These are phyloP conservation scores for Telmatochromis sp. DNA, from an alignment of 2,113 vertebrate species.

Conservation along the genomic window DNA sequence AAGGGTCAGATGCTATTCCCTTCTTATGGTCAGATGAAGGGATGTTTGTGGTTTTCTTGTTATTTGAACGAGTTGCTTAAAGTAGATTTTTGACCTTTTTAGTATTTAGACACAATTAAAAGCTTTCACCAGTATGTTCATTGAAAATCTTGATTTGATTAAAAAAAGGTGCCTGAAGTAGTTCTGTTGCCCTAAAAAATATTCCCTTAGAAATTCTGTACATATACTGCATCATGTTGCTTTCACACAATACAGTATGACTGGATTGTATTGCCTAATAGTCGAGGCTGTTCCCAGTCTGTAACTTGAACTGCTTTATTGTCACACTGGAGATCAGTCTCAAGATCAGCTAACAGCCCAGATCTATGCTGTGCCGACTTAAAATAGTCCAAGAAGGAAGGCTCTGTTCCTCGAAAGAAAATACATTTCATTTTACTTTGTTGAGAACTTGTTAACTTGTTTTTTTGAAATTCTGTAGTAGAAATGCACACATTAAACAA, in stretches of 20 bases:
- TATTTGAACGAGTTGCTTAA: background rate
- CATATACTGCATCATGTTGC: accelerated
- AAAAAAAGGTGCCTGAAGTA: background rate
- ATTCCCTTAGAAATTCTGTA: too few relatives aligned
- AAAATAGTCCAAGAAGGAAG: background rate
- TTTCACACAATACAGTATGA: background rate
- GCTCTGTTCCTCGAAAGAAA: background rate
- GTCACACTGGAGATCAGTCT: background rate
- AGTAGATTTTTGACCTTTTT: background rate
- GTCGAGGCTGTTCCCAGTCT: accelerated
- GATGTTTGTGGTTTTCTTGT: background rate
- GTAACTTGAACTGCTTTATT: background rate
- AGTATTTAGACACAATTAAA: background rate
- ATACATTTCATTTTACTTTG: background rate
- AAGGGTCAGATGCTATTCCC: background rate
- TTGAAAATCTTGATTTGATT: background rate
- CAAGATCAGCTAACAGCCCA: background rate
- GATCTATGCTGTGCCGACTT: accelerated
- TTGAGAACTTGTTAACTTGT: too few relatives aligned
- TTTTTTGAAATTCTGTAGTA: too few relatives aligned
- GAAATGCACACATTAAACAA: too few relatives aligned
- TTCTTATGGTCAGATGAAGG: background rate
- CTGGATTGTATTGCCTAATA: background rate
- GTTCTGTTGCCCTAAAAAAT: background rate
- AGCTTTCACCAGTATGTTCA: background rate